Base-by-base conservation (phyloP, 2,113 vertebrate genomes). In the Reinhardtius hippoglossoides region DNA sequence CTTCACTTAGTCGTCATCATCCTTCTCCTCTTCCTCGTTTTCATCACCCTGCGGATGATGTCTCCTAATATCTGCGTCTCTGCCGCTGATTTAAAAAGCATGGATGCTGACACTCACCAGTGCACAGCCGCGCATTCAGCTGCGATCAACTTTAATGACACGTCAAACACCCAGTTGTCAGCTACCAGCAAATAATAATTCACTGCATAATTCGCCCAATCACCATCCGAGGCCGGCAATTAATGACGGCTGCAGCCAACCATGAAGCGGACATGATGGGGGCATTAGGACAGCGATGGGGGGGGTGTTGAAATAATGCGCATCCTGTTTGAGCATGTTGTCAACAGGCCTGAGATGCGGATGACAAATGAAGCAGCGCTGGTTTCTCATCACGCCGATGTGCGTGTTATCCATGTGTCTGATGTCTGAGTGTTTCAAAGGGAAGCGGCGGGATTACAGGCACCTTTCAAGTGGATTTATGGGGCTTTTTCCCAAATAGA, bases 211-310 rank as follows among this genome's bases (percentile, higher is more conserved):
- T 90, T 89, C 85, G 64, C 65, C 76, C 87, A 78, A 79, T 91
- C 86, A 37, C 84, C 74, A 76, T 86, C 24, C 23, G n/a, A 31
- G 56, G 79, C 65, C 4, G 24, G 76, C 67, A 44, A 78, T 88
- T 86, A 92, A 90, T 89, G 81, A 91, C 59, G 60, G 71, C 80
- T 90, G 73, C 90, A 88, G 82, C 90, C 87, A 75, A 62, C 74
- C 90, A 81, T 92, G 90, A 87, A 88, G 87, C 74, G 70, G 84
- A 93, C 91, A 93, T 86, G 89, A 90, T 87, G 88, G 83, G 66
- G 66, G 24, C 87, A 91, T 89, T 89, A 91, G 76, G 78, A 83
- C 67, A 55, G 87, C 83, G 70, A 72, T 88, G 58, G 12, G 55
- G 62, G 69, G 80, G 69, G 71, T 72, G 84, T 71, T 3, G 35